Evolutionary conservation across 2,888 invertebrate species (phyloP), one percentile per base, ranked within the genome.

Genomic region (Iselma pallidipennis): DNA sequence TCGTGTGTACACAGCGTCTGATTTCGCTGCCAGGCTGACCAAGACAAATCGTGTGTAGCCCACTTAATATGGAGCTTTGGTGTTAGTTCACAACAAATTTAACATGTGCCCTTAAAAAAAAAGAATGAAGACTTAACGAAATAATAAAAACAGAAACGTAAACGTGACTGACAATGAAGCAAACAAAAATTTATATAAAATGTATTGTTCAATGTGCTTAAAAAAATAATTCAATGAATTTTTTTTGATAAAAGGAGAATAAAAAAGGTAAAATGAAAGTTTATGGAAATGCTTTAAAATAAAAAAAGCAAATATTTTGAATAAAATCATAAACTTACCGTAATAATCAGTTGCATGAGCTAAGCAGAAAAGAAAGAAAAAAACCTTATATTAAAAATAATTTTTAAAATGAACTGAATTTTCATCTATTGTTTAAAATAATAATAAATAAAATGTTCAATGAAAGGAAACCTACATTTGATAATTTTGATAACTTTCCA

Each of bases 281-380:
- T 28, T 51, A 26, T 12, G 45, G 19, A 45, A 12, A 4, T 9
- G 12, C 31, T 31, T 45, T 7, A 28, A 28, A 54, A 31, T 55
- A 57, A 53, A 37, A 55, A 53, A 66, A 65, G 61, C 57, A 49
- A 61, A 63, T 60, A 62, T 54, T 62, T 26, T 85, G 85, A 87
- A 85, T 86, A 87, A 86, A 88, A 89, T 86, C 87, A 87, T 77
- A 87, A 88, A 95, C 96, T 96, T 94, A 97, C 96, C 96, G 94
- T 96, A 96, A 87, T 96, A 96, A 88, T 96, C 96, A 88, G 96
- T 94, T 83, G 95, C 94, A 90, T 95, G 95, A 87, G 95, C 96
- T 94, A 84, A 14, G 78, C 73, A 71, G 72, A 78, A 79, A 77
- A 76, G 76, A 77, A 78, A 79, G 74, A 80, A 79, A 77, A 80